A percentile compares a stretch with the other conserved stretches of the same genome.
These are phyloP conservation scores for Aspidapion aeneum DNA, from an alignment of 2,888 invertebrate genomes.

Conservation along the genomic window DNA sequence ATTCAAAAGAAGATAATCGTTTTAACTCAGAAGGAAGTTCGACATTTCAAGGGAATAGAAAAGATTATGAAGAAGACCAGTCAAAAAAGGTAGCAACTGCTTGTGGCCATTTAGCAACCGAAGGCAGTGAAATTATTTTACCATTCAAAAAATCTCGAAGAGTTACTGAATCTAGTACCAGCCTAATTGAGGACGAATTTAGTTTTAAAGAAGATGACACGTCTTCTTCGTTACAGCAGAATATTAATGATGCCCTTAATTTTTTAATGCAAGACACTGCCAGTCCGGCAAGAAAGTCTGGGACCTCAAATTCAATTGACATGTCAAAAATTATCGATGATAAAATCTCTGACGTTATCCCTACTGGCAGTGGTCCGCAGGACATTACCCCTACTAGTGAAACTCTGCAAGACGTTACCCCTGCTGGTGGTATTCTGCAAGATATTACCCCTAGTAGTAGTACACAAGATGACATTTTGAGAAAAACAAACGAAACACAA, in stretches of 20 bases:
- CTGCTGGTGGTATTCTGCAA: too few relatives aligned
- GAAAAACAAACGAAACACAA: conserved; percentile 6
- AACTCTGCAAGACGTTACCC: too few relatives aligned
- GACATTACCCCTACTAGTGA: too few relatives aligned
- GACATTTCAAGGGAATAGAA: background rate
- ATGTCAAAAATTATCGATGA: background rate
- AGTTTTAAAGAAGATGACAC: background rate
- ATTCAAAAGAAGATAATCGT: conserved; percentile 23
- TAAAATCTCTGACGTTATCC: background rate
- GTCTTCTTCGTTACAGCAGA: background rate
- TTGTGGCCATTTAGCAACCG: background rate
- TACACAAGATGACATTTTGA: background rate
- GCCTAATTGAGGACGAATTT: background rate
- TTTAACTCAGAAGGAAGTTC: background rate
- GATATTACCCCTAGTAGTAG: background rate
- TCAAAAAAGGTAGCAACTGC: background rate
- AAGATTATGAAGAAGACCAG: background rate
- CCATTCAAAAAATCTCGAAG: conserved; percentile 23
- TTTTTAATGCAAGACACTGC: background rate
- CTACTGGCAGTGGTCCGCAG: too few relatives aligned
- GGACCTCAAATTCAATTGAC: background rate
- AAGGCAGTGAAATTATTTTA: conserved; percentile 20
- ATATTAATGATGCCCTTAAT: background rate
- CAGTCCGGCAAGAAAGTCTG: background rate
- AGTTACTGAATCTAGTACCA: conserved; percentile 9